A percentile compares a stretch with the other conserved stretches of the same genome.
Conservation (phyloP, 1,140 invertebrate genomes). For the Lepidotrigona ventralis region DNA sequence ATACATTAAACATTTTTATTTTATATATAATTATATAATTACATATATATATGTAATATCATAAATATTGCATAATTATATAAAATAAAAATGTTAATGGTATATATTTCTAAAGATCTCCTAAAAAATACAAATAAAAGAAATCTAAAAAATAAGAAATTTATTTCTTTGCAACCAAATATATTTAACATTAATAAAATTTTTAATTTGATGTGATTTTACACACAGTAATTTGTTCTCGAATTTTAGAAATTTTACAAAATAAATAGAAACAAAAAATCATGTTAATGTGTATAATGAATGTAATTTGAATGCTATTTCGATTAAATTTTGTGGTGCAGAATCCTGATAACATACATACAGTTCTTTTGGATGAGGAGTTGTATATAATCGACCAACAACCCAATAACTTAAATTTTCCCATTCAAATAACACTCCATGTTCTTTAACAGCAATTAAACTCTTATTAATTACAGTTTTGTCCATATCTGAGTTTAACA, state of each 20-base stretch:
- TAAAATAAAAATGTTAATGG: constrained; percentile 11
- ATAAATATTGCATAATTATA: constrained; percentile 3
- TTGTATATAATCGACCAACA: constrained; percentile 85
- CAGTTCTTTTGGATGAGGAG: constrained; percentile 86
- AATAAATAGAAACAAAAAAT: not conserved
- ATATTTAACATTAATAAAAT: not conserved
- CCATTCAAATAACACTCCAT: constrained; percentile 85
- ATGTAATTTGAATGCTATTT: constrained; percentile 87
- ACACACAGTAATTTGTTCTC: not conserved
- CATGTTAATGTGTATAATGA: constrained; percentile 25
- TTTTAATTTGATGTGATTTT: not conserved
- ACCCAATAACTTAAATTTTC: constrained; percentile 75
- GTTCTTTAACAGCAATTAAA: constrained; percentile 88
- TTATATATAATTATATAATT: too few relatives aligned
- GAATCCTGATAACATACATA: constrained; percentile 90
- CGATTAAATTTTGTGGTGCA: constrained; percentile 89
- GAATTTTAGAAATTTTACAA: not conserved
- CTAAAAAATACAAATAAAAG: not conserved
- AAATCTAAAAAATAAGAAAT: not conserved
- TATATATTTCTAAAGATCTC: not conserved
- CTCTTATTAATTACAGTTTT: constrained; percentile 85
- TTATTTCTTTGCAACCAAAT: not conserved
- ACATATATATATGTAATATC: constrained; percentile 4
- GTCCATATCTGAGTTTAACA: constrained; percentile 81
- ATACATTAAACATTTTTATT: too few relatives aligned